Evolutionary conservation across 2,888 invertebrate species (phyloP), one percentile per base, ranked within the genome.

Genomic region (Epistrophella euchroma): DNA sequence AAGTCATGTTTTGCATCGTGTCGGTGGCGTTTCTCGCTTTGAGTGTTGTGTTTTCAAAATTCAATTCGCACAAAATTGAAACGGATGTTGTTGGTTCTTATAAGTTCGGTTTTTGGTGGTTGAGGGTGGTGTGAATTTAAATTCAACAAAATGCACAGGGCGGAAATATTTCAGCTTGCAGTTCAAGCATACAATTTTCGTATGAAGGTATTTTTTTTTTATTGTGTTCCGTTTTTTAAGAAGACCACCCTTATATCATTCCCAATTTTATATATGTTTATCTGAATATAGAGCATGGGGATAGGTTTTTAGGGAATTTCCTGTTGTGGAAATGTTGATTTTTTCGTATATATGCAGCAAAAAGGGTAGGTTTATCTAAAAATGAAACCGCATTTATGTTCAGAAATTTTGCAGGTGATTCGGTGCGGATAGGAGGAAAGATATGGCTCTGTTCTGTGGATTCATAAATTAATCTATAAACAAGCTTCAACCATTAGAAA

Each of bases 61-160:
- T 78, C 45, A 78, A 72, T 78, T 72, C 78, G 64, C 64, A 64
- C 64, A 28, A 64, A 72, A 64, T 72, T 55, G 52, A 71, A 77
- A 43, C 43, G 55, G 71, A 55, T 62, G 64, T 64, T 68, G 52
- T 50, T 32, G 32, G 32, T 32, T 32, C 32, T 32, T 58, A 76
- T 76, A 58, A 19, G 58, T 17, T 47, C 40, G 13, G 17, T 13
- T n/a, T n/a, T n/a, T 17, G 4, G 4, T 37, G 32, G 22, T 47
- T n/a, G 19, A 11, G 47, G 52, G 32, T n/a, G n/a, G 45, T 25
- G 13, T 25, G 22, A 13, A 25, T 37, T 35, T 15, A 22, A 50
- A 50, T 50, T 68, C 68, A 50, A 68, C 47, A 68, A 50, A 50
- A 68, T 50, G 35, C 35, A 50, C 35, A 15, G 35, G 35, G 50